Base-by-base conservation (phyloP, 2,113 vertebrate genomes). In the Cricetomys ansorgei region DNA sequence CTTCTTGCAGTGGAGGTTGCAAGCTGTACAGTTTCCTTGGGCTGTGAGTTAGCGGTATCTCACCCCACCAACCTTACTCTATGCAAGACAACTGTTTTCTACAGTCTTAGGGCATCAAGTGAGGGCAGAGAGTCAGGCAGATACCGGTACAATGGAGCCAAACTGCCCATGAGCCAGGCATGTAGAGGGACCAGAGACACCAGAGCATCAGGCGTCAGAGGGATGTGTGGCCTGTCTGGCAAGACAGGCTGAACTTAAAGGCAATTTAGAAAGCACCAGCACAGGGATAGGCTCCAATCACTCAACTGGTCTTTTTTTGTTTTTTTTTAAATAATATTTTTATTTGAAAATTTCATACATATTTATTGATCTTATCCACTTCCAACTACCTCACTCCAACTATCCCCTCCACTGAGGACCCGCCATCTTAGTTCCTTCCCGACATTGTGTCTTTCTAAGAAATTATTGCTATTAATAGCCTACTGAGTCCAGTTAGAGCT, bases 41-140 rank as follows among this genome's bases (percentile, higher is more conserved):
- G 34, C 45, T 92, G 19, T 40, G 6, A 7, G 16, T 53, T n/a
- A 57, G 59, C 53, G 31, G 15, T n/a, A 27, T 8, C 50, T 62
- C 25, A 1, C n/a, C 27, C 72, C 15, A 7, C 7, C 0, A 4
- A 15, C 45, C 45, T 65, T 10, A 62, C 48, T 40, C 21, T 16
- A 17, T 25, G 23, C n/a, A 85, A 23, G 29, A 6, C 6, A 76
- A 23, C 31, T 62, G 40, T 15, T 76, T 62, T 43, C 45, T 53
- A 13, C 10, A 29, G 34, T 65, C 45, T 69, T 12, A 31, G 50
- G 64, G 45, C 53, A 48, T 83, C 25, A 5, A 37, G 10, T 31
- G 19, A n/a, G 69, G n/a, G 48, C 15, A 17, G 91, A 0, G 17
- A 73, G 45, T 23, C 0, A 16, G 86, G 64, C 34, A 34, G 94